A percentile compares a stretch with the other conserved stretches of the same genome.
Conservation (phyloP, 1,140 invertebrate genomes). For the Bursaphelenchus mucronatus region DNA sequence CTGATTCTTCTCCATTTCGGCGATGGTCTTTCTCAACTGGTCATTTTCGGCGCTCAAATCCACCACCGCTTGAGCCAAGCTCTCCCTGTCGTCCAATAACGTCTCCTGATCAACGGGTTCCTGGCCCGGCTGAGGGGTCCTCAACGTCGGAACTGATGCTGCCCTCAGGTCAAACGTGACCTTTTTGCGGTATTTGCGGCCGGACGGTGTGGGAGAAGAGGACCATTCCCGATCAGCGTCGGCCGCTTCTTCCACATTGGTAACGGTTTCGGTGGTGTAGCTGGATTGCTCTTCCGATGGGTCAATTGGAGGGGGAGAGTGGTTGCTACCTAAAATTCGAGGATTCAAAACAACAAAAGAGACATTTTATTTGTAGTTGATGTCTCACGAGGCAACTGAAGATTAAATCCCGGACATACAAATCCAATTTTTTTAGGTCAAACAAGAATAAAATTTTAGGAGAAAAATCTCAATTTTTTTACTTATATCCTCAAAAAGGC, state of each 20-base stretch:
- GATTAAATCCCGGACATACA: no score
- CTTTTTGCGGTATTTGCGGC: conserved; percentile 35
- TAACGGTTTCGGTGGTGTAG: conserved; percentile 43
- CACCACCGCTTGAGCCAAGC: conserved; percentile 26
- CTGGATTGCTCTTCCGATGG: conserved; percentile 40
- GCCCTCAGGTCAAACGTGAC: conserved; percentile 47
- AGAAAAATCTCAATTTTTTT: no score
- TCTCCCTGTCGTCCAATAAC: background rate
- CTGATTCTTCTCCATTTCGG: conserved; percentile 42
- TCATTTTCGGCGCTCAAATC: conserved; percentile 52
- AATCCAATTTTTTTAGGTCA: no score
- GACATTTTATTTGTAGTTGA: background rate
- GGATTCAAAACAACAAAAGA: no score
- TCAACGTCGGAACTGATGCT: background rate
- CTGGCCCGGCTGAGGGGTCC: no score
- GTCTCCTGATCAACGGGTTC: no score
- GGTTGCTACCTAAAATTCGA: background rate
- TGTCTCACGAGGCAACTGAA: background rate
- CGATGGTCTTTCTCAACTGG: conserved; percentile 39
- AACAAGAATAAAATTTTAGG: no score
- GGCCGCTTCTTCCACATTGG: conserved; percentile 16
- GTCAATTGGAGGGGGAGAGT: conserved; percentile 44
- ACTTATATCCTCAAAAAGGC: no score
- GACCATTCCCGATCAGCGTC: conserved; percentile 22
- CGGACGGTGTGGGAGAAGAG: conserved; percentile 10